These are phyloP conservation scores for Calliphora vomitoria DNA, from an alignment of 2,888 invertebrate species.

Conservation along the genomic window DNA sequence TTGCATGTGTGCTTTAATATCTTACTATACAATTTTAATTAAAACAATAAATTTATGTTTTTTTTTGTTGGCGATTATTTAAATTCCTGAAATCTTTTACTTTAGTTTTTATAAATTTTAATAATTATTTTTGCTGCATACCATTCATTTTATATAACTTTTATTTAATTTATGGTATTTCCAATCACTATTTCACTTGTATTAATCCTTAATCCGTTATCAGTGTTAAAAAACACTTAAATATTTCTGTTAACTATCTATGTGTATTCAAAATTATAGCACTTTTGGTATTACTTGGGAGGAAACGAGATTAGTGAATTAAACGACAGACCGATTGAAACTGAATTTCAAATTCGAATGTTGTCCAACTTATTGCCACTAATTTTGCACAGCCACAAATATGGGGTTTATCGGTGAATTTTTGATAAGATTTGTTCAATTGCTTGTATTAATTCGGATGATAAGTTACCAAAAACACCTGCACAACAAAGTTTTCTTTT, in stretches of 20 bases:
- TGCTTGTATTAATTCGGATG: constrained; percentile 14
- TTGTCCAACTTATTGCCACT: constrained; percentile 49
- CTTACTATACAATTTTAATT: too few species aligned
- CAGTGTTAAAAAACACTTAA: constrained; percentile 1
- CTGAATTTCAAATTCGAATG: constrained; percentile 39
- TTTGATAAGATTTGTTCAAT: constrained; percentile 69
- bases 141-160: constrained; percentile 54
- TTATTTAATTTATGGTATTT: background rate
- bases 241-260: background rate
- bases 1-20: background rate
- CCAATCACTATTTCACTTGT: constrained; percentile 22
- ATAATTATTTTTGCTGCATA: constrained; percentile 23
- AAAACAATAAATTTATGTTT: too few species aligned
- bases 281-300: background rate
- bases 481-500: constrained; percentile 11
- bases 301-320: constrained; percentile 15
- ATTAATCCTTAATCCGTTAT: constrained; percentile 51
- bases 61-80: too few species aligned
- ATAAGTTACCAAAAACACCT: constrained; percentile 59
- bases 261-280: background rate
- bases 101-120: background rate
- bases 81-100: background rate
- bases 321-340: constrained; percentile 22
- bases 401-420: constrained; percentile 35
- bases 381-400: background rate